Base-by-base conservation (phyloP, 2,797 vertebrate genomes). In the Urocyon cinereoargenteus region DNA sequence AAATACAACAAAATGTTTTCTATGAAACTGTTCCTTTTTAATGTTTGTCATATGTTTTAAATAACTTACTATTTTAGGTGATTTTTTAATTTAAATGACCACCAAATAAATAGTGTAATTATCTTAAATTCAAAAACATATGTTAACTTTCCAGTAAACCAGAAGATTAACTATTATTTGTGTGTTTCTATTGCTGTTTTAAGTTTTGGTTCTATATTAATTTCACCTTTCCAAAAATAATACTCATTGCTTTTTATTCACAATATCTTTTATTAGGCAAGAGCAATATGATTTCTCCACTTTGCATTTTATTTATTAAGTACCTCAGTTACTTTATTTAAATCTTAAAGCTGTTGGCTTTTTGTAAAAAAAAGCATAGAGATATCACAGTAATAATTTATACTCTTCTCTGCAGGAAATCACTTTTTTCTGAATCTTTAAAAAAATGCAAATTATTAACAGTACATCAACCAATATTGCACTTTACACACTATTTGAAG, bases 311-410 rank as follows among this genome's bases (percentile, higher is more conserved):
- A 92, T 86, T 94, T 91, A 95, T 89, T 70, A 90, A 24, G 15
- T 18, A 72, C 91, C 93, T 96, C n/a, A 73, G 6, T 93, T 92
- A 78, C 36, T 90, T 94, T 93, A 95, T 75, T 97, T 97, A 90
- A 95, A 93, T 61, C 4, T 73, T 85, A 90, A 89, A 70, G 26
- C 59, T 72, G 15, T 49, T 16, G 45, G 24, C 1, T 28, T 85
- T 68, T 77, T 49, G 9, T 90, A 79, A 34, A 87, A n/a, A 66
- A 86, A 92, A n/a, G 5, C 61, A 91, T 15, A 77, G 45, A 79
- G 21, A 51, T 6, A 90, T 59, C 16, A 78, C 21, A 84, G 34
- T 34, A 91, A 96, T 95, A 40, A 95, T 94, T 97, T 85, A 93
- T 81, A 92, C 4, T 15, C 55, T 70, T 87, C 36, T 95, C 24